Evolutionary conservation across 1,140 invertebrate species (phyloP), one percentile per base, ranked within the genome.

Genomic region (Euglossa dilemma): DNA sequence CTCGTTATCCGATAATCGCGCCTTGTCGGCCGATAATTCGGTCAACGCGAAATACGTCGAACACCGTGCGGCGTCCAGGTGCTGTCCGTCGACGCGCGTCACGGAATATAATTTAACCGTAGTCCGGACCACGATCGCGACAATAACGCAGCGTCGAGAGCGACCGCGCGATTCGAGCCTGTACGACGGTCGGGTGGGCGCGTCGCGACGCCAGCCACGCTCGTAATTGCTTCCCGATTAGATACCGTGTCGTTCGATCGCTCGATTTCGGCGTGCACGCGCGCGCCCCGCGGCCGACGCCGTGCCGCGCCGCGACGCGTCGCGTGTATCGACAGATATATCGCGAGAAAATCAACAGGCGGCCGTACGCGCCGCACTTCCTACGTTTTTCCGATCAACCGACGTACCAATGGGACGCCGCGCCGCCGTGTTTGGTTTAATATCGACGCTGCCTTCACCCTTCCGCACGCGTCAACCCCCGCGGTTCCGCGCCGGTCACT

Each of bases 291-390:
- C 45, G 6, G 1, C 11, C 45, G 36, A 36, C 36, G 36, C 36
- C 36, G 36, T 4, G 36, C 36, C 36, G 36, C 36, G 36, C 36
- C 36, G 36, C 36, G 36, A n/a, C 5, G 5, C 12, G 20, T 50
- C 61, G 74, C 67, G 81, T 59, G 57, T 85, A 82, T 87, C 83
- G 87, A 81, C 81, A 81, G 80, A 76, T 86, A 90, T 78, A 86
- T 79, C 84, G 87, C 71, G 86, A 72, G 73, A 91, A 91, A 91
- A 91, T 91, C 91, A 91, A 91, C 91, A 91, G 90, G 90, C 89
- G 88, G 79, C 83, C 70, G 75, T 83, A 67, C 76, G 79, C 74
- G 84, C 74, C 50, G 59, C 85, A 77, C 85, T 90, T 85, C 80
- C 72, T 83, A 67, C 85, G 84, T 84, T 90, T 90, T 91, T 86